Conservation (phyloP, 2,797 vertebrate genomes). For the Tympanoctomys barrerae region DNA sequence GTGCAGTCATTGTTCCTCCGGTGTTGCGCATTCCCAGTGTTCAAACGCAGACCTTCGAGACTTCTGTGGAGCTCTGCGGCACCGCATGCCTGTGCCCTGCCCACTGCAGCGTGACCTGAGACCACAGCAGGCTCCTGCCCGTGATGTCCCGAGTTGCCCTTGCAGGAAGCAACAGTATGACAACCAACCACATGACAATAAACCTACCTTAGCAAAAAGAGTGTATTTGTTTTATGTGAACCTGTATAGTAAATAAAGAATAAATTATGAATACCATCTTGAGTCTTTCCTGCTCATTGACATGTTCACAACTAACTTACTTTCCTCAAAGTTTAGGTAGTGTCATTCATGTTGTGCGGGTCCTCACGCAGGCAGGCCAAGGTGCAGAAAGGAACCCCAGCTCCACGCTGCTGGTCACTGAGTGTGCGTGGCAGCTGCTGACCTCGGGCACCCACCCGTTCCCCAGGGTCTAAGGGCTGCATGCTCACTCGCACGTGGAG, state of each 20-base stretch:
- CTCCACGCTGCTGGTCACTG: background rate
- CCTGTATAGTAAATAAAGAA: slow-evolving; percentile 93
- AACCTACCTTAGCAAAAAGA: slow-evolving; percentile 82
- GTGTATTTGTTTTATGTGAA: slow-evolving; percentile 89
- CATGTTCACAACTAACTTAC: background rate
- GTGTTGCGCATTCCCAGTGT: slow-evolving; percentile 50
- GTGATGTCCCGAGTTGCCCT: slow-evolving; percentile 67
- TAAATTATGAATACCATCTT: slow-evolving; percentile 75
- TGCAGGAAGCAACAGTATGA: slow-evolving; percentile 58
- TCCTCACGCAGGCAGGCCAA: background rate
- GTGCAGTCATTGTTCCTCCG: slow-evolving; percentile 77
- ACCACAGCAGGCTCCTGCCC: slow-evolving; percentile 85
- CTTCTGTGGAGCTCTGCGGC: slow-evolving; percentile 83
- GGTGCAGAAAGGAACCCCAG: background rate
- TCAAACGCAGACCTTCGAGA: slow-evolving; percentile 58
- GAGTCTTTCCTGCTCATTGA: slow-evolving; percentile 25
- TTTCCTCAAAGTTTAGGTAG: background rate
- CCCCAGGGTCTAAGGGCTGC: background rate
- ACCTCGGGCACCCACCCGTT: background rate
- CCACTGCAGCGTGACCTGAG: slow-evolving; percentile 84
- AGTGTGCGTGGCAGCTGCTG: rapidly evolving
- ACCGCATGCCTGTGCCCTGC: slow-evolving; percentile 90
- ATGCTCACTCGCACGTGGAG: background rate
- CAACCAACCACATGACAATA: slow-evolving; percentile 72
- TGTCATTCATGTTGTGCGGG: background rate